Evolutionary conservation across 1,140 invertebrate species (phyloP).

Genomic region (Drosophila lowei): DNA sequence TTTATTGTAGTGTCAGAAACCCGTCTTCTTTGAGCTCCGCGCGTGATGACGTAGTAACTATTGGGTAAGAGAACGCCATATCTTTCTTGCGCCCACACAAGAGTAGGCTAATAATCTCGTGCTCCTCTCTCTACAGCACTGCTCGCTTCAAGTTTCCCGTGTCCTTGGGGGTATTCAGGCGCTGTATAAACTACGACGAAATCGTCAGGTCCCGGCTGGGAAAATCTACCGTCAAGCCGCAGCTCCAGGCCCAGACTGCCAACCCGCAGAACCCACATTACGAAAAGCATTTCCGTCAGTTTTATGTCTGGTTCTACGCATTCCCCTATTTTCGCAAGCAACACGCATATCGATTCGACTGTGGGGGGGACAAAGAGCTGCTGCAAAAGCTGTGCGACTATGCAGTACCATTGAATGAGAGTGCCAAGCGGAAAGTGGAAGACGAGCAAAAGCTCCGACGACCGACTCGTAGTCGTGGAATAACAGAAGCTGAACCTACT

Average conservation of each 20-base stretch:
- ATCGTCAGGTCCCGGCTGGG: neutral
- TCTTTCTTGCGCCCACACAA: too few relatives aligned
- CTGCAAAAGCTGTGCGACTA: too few relatives aligned
- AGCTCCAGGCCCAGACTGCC: neutral
- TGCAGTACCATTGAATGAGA: too few relatives aligned
- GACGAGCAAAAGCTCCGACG: too few relatives aligned
- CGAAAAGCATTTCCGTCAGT: neutral
- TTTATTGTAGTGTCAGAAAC: too few relatives aligned
- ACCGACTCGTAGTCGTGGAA: neutral
- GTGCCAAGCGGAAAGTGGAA: too few relatives aligned
- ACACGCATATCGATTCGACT: too few relatives aligned
- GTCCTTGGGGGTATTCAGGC: constrained; percentile 1
- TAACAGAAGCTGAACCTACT: constrained; percentile 2
- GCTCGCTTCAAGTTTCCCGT: constrained; percentile 9
- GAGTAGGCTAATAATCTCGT: too few relatives aligned
- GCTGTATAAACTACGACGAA: constrained; percentile 11
- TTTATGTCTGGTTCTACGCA: constrained; percentile 12
- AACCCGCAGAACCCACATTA: neutral
- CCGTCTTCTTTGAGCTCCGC: too few relatives aligned
- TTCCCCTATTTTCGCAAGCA: neutral
- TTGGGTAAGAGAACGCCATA: too few relatives aligned
- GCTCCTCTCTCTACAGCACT: neutral
- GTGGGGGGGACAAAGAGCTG: too few relatives aligned
- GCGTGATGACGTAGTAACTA: too few relatives aligned
- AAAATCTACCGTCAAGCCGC: neutral